Conservation (phyloP, 2,888 invertebrate genomes). For the Seira ritae region DNA sequence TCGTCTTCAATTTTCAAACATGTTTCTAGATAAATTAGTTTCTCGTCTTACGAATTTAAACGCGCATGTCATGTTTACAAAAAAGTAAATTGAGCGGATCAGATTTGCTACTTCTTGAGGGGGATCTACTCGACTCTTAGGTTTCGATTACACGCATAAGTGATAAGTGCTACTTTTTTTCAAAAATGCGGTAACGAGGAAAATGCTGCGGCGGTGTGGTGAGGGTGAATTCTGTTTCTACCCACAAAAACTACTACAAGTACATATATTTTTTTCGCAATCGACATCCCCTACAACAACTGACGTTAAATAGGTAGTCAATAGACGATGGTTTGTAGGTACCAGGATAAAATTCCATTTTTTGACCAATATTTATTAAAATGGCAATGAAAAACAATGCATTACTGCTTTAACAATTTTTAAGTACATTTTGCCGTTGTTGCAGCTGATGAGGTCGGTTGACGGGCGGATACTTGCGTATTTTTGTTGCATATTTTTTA, state of each 20-base stretch:
- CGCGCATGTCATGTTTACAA: too few relatives aligned
- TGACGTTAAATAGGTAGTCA: too few relatives aligned
- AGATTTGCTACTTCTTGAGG: not conserved
- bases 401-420: not conserved
- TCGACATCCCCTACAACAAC: too few relatives aligned
- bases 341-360: not conserved
- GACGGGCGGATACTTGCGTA: not conserved
- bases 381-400: not conserved
- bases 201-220: not conserved
- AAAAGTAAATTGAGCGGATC: too few relatives aligned
- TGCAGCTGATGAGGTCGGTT: not conserved
- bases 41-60: not conserved
- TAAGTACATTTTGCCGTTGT: not conserved
- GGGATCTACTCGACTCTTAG: too few relatives aligned
- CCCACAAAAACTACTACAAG: too few relatives aligned
- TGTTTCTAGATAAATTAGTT: too few relatives aligned
- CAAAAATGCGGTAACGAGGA: too few relatives aligned
- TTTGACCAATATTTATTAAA: not conserved
- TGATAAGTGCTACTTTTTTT: not conserved
- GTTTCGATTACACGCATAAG: not conserved
- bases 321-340: not conserved
- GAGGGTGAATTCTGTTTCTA: not conserved
- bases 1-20: too few relatives aligned
- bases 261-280: too few relatives aligned
- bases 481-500: conserved; percentile 14